Conservation (phyloP, 1,140 invertebrate species). For the Trissolcus basalis region DNA sequence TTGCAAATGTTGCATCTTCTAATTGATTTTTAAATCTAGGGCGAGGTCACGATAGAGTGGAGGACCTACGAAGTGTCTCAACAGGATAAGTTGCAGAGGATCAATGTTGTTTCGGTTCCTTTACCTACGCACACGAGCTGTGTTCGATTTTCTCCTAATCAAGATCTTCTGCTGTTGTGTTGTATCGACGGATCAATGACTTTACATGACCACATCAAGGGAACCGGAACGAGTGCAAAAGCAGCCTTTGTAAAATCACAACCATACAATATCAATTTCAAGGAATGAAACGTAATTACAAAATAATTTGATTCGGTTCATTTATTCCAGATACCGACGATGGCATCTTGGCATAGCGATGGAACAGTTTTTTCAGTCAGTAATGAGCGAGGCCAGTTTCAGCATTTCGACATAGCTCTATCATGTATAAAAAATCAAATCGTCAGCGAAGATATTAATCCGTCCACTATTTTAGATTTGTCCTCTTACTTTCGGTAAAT, state of each 20-base stretch:
- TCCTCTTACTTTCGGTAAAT: conserved; percentile 82
- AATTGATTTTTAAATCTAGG: conserved; percentile 66
- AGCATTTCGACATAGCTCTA: conserved; percentile 86
- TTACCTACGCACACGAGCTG: conserved; percentile 84
- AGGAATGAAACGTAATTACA: no score
- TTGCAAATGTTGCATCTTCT: neutral
- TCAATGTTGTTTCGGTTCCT: conserved; percentile 81
- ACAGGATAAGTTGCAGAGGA: conserved; percentile 81
- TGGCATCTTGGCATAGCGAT: conserved; percentile 84
- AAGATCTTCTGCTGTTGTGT: conserved; percentile 84
- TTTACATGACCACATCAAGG: conserved; percentile 81
- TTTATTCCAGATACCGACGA: conserved; percentile 80
- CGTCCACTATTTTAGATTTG: conserved; percentile 81
- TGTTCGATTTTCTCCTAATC: conserved; percentile 81
- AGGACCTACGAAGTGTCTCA: conserved; percentile 83
- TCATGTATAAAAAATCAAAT: conserved; percentile 82
- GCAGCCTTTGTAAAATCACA: conserved; percentile 80
- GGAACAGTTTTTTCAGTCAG: conserved; percentile 82
- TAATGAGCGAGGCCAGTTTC: conserved; percentile 84
- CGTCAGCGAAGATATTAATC: conserved; percentile 81
- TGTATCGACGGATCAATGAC: conserved; percentile 87
- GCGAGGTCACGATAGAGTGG: conserved; percentile 85
- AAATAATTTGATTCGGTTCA: neutral
- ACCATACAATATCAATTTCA: no score
- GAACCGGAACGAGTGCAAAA: conserved; percentile 80